Conservation (phyloP, 2,888 invertebrate genomes). For the Ophion obscuratus region DNA sequence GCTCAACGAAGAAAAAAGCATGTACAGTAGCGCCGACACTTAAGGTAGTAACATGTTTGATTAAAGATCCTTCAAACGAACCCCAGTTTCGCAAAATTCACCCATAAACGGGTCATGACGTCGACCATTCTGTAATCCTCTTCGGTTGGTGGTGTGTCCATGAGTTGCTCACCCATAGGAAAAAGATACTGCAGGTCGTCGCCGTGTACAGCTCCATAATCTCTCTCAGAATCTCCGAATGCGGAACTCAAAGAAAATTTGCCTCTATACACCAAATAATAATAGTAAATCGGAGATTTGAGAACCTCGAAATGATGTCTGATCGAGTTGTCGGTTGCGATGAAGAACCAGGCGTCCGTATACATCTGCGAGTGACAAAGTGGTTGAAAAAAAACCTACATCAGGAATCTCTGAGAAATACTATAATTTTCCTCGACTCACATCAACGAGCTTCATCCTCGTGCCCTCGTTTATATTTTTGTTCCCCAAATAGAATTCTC, state of each 20-base stretch:
- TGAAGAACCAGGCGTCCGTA: slow-evolving; percentile 90
- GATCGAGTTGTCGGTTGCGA: slow-evolving; percentile 87
- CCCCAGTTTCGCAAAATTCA: slow-evolving; percentile 91
- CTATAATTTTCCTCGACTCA: slow-evolving; percentile 80
- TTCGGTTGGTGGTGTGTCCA: slow-evolving; percentile 85
- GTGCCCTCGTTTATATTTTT: slow-evolving; percentile 83
- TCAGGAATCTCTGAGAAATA: neutral
- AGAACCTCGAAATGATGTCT: slow-evolving; percentile 84
- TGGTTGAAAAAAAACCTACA: neutral
- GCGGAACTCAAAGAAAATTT: slow-evolving; percentile 89
- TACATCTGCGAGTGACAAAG: slow-evolving; percentile 86
- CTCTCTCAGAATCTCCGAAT: slow-evolving; percentile 88
- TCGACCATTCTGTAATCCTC: slow-evolving; percentile 87
- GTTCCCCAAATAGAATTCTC: slow-evolving; percentile 86
- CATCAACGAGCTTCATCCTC: slow-evolving; percentile 86
- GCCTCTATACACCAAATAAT: slow-evolving; percentile 89
- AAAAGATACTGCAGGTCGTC: slow-evolving; percentile 94
- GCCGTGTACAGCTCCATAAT: slow-evolving; percentile 92
- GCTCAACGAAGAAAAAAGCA: slow-evolving; percentile 70
- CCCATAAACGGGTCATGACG: slow-evolving; percentile 88
- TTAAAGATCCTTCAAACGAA: slow-evolving; percentile 74
- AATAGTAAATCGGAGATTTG: slow-evolving; percentile 87
- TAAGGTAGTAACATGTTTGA: neutral
- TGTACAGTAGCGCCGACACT: neutral
- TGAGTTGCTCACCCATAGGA: slow-evolving; percentile 87